These are phyloP conservation scores for Cossypha caffra DNA, from an alignment of 2,797 vertebrate species.

Conservation along the genomic window DNA sequence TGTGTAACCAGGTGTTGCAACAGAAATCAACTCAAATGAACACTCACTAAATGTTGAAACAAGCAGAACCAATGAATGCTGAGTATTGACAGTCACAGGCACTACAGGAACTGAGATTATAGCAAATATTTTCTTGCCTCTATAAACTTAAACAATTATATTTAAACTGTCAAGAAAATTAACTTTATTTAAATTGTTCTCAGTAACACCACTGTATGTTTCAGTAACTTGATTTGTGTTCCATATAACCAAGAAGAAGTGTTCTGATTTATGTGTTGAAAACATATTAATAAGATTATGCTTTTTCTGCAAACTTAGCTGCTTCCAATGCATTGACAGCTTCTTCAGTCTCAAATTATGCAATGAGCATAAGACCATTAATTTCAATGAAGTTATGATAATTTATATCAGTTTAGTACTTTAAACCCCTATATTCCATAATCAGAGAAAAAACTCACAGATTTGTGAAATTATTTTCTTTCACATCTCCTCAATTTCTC, in stretches of 20 bases:
- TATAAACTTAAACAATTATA: neutral
- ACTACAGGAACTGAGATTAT: neutral
- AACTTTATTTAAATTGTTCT: neutral
- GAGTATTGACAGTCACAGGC: neutral
- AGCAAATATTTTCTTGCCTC: neutral
- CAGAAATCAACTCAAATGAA: neutral
- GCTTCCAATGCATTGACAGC: neutral
- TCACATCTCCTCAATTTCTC: neutral
- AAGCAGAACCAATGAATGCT: neutral
- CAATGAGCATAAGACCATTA: neutral
- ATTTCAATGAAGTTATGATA: neutral
- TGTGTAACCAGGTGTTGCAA: neutral
- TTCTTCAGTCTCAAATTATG: neutral
- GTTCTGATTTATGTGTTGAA: neutral
- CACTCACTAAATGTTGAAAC: neutral
- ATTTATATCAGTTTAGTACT: neutral
- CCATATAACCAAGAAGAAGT: neutral
- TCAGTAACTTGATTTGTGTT: neutral
- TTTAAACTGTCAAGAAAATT: neutral
- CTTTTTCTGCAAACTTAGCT: neutral
- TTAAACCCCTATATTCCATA: neutral
- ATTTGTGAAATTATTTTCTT: neutral
- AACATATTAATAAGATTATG: neutral
- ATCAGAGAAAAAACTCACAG: neutral
- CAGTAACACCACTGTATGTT: neutral